Conservation (phyloP, 2,888 invertebrate species). For the Platycnemis pennipes region DNA sequence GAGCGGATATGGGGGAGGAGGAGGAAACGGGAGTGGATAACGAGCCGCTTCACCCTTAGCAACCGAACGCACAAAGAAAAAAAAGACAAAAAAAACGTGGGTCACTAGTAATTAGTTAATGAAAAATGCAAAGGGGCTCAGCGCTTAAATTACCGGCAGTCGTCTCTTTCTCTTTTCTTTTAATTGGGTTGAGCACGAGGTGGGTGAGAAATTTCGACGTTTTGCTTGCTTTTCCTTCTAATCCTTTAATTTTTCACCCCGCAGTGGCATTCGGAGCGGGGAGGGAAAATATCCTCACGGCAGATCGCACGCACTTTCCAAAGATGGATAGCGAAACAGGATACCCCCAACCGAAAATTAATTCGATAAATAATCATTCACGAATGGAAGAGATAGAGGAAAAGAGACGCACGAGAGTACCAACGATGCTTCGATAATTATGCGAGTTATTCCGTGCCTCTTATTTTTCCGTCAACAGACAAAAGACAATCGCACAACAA, state of each 20-base stretch:
- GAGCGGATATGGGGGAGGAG: neutral
- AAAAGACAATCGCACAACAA: neutral
- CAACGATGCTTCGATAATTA: too few species aligned
- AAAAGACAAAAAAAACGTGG: neutral
- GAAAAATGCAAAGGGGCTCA: neutral
- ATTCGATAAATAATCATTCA: too few species aligned
- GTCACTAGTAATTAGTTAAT: neutral
- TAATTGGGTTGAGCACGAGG: neutral
- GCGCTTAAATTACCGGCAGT: neutral
- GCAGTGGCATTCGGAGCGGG: neutral
- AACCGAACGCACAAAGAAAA: neutral
- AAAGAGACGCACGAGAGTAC: too few species aligned
- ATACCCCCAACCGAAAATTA: neutral
- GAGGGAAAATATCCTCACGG: neutral
- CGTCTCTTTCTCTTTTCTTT: neutral
- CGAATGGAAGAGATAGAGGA: neutral
- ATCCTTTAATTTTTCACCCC: conserved; percentile 13
- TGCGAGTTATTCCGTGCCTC: neutral
- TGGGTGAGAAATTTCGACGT: neutral
- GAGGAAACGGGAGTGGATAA: neutral
- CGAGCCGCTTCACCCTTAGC: neutral
- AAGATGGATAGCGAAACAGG: neutral
- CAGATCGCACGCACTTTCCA: neutral
- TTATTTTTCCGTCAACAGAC: neutral
- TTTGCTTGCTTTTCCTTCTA: neutral